These are phyloP conservation scores for Trichoplax adhaerens DNA, from an alignment of 37 sponge, comb jelly and placozoan genomes.

Conservation along the genomic window DNA sequence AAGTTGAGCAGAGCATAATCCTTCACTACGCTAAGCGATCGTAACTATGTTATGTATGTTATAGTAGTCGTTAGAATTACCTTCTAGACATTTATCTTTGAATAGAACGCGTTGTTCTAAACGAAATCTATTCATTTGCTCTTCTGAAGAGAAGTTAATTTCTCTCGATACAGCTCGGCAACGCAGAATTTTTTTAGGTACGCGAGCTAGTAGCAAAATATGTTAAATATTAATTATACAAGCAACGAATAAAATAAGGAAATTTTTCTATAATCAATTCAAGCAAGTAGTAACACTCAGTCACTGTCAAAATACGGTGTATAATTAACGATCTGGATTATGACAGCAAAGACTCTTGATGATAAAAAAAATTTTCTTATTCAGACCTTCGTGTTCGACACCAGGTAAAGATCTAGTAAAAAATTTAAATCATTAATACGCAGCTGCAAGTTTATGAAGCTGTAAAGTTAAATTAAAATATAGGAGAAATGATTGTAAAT, in stretches of 20 bases:
- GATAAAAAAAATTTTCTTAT: neutral
- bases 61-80: constrained; percentile 8
- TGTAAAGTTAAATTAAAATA: constrained; percentile 9
- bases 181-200: constrained; percentile 86
- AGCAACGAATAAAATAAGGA: too few species aligned
- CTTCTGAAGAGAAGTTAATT: constrained; percentile 75
- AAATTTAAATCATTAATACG: neutral
- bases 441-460: neutral
- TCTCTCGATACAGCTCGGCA: constrained; percentile 73
- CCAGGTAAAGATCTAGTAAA: constrained; percentile 8
- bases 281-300: too few species aligned
- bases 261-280: too few species aligned
- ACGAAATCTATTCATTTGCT: constrained; percentile 49
- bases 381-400: constrained; percentile 23
- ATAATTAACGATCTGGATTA: too few species aligned
- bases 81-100: constrained; percentile 73
- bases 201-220: constrained; percentile 28
- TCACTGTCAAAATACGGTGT: too few species aligned
- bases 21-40: too few species aligned
- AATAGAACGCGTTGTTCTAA: constrained; percentile 80
- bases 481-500: constrained; percentile 3
- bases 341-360: neutral
- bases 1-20: too few species aligned
- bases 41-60: too few species aligned
- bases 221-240: too few species aligned